These are phyloP conservation scores for Drosophila gaucha DNA, from an alignment of 2,888 invertebrate species.

Conservation along the genomic window DNA sequence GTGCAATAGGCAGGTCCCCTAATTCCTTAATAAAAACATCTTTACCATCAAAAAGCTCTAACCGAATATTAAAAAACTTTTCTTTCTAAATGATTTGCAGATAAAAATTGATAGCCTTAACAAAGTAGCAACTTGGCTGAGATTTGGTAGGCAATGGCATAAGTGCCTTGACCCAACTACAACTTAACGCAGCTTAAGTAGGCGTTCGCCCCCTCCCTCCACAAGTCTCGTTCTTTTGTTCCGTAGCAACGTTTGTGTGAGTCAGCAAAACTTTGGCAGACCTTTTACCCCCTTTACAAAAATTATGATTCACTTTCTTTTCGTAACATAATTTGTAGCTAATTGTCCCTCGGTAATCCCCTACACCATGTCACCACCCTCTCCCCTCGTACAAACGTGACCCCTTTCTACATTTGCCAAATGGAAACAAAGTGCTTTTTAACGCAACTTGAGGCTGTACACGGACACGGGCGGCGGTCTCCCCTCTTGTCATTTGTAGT, in stretches of 20 bases:
- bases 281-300: conserved; percentile 10
- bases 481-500: conserved; percentile 18
- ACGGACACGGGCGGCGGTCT: background rate
- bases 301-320: conserved; percentile 43
- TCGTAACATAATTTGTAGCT: conserved; percentile 62
- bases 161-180: conserved; percentile 13
- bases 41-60: no score
- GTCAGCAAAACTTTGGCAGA: conserved; percentile 35
- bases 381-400: background rate
- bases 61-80: background rate
- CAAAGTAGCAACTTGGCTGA: background rate
- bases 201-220: background rate
- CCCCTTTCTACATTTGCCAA: conserved; percentile 19
- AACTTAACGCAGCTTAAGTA: background rate
- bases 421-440: conserved; percentile 65
- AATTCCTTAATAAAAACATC: background rate
- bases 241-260: conserved; percentile 22
- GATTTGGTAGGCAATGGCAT: conserved; percentile 4
- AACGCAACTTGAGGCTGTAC: conserved; percentile 61
- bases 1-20: no score
- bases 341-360: conserved; percentile 47
- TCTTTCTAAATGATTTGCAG: background rate
- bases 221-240: background rate
- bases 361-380: background rate
- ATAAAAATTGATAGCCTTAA: background rate